phyloP scores from a whole-genome alignment of 2,888 invertebrate species.

The Clitarchus hookeri region DNA sequence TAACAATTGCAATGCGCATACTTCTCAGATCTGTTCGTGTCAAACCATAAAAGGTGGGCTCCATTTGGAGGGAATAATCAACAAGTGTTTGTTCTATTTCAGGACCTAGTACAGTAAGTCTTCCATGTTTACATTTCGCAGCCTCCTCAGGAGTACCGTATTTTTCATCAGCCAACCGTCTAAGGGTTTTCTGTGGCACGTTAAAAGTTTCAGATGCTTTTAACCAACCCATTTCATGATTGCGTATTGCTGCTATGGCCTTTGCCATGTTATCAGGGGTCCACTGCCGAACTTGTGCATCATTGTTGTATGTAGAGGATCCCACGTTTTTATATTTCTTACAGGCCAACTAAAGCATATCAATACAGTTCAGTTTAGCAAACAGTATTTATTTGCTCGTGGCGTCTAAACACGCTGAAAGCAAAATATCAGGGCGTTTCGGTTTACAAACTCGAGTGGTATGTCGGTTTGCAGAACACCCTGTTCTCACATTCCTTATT shows the following conservation, averaged over 20 bases:
- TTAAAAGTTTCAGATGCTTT: neutral
- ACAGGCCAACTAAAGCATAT: neutral
- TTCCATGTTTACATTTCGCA: neutral
- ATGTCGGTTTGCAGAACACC: conserved; percentile 19
- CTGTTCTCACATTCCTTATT: too few relatives aligned
- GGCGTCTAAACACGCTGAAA: neutral
- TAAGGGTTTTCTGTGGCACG: neutral
- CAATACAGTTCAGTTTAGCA: neutral
- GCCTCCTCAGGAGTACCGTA: neutral
- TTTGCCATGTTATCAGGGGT: neutral
- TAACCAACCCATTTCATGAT: neutral
- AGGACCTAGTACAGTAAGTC: neutral
- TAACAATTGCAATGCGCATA: neutral
- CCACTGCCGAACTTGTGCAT: neutral
- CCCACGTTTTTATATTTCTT: neutral
- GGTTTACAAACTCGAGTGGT: neutral
- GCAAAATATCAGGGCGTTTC: neutral
- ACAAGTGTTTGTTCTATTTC: neutral
- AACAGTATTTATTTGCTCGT: neutral
- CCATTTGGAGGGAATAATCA: neutral
- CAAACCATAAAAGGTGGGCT: neutral
- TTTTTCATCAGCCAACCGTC: neutral
- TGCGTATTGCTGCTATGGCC: neutral
- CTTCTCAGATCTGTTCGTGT: too few relatives aligned
- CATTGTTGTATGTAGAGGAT: neutral